Base-by-base conservation (phyloP, 2,113 vertebrate species). In the Oncorhynchus clarkii region DNA sequence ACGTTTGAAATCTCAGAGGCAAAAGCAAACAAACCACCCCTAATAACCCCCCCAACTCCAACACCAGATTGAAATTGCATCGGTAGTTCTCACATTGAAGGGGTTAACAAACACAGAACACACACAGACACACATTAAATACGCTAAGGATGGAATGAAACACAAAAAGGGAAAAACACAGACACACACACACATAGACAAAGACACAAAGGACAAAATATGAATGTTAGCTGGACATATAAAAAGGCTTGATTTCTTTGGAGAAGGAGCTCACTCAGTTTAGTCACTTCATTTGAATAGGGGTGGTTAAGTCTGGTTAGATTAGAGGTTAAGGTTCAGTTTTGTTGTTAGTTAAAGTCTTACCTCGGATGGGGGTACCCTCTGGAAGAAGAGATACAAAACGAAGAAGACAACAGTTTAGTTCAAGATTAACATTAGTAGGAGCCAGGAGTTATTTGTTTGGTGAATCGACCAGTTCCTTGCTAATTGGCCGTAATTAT, bases 351-450 rank as follows among this genome's bases (percentile, higher is more conserved):
- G 78, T 88, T 81, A 79, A 82, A 77, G 70, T 92, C 98, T 99
- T 99, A 99, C 98, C 98, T 99, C 96, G 94, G 90, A 99, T 98
- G 48, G 98, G 97, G 89, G 98, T 99, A 95, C 95, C 94, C 96
- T 96, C 98, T 99, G 96, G 90, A 96, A 93, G 85, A 91, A 92
- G 87, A 93, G 85, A 62, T 62, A 93, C 88, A 93, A 14, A 88
- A 91, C 27, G 90, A 90, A 94, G 86, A 94, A 86, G 92, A 87
- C 93, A 86, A 89, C 84, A 92, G 90, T 92, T 92, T 89, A 92
- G 86, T 90, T 89, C 77, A 86, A 70, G 57, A 81, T 90, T 89
- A 89, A 82, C 82, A 78, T 86, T 82, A 87, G 80, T 89, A 94
- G 86, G 93, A 86, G 92, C 87, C 93, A 87, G 89, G 82, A 74